Conservation (phyloP, 2,797 vertebrate genomes). For the Martes flavigula region DNA sequence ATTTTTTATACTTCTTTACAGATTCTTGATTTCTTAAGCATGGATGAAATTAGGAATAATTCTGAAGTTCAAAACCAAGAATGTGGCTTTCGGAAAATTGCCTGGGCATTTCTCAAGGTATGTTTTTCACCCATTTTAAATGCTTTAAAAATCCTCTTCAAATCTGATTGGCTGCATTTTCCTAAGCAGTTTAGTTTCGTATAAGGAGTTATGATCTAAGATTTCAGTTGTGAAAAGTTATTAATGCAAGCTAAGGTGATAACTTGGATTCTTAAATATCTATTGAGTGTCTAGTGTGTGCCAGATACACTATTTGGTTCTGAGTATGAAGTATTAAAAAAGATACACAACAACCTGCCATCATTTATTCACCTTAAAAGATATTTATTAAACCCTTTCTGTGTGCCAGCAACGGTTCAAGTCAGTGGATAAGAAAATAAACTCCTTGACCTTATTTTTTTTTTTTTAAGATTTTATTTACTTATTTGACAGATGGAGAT, state of each 20-base stretch:
- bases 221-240: background rate
- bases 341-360: background rate
- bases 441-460: background rate
- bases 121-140: conserved; percentile 57
- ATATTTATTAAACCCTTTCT: background rate
- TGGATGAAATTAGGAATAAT: conserved; percentile 90
- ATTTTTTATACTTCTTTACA: conserved; percentile 77
- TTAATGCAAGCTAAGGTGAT: background rate
- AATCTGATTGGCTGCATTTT: background rate
- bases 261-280: background rate
- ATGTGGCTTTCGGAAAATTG: conserved; percentile 93
- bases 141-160: background rate
- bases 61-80: conserved; percentile 87
- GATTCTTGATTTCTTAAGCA: conserved; percentile 94
- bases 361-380: background rate
- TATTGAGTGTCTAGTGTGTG: background rate
- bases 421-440: background rate
- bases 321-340: background rate
- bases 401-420: background rate
- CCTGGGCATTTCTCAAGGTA: conserved; percentile 99
- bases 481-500: too few species aligned
- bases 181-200: background rate
- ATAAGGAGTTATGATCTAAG: background rate
- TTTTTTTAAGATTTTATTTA: too few species aligned
- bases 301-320: background rate